A percentile compares a stretch with the other conserved stretches of the same genome.
Conservation (phyloP, 2,797 vertebrate species). For the Loris lydekkerianus region DNA sequence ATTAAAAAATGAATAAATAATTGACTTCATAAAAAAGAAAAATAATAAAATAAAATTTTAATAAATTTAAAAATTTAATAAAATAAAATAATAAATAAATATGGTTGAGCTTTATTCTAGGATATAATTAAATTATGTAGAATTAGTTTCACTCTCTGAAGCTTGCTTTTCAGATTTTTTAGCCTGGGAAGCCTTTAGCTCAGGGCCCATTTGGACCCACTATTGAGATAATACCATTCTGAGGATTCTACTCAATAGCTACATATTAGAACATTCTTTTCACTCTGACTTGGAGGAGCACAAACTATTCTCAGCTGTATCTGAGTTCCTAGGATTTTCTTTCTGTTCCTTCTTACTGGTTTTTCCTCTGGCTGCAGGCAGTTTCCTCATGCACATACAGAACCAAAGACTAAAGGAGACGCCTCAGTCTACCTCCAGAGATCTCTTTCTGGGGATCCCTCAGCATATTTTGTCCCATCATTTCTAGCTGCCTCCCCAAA, state of each 20-base stretch:
- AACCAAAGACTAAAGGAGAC: neutral
- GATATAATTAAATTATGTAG: conserved; percentile 11
- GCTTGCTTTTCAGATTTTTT: conserved; percentile 12
- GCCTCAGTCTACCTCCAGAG: neutral
- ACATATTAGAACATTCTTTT: conserved; percentile 20
- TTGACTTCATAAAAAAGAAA: too few species aligned
- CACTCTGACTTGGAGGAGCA: neutral
- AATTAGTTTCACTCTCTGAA: conserved; percentile 16
- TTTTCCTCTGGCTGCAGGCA: neutral
- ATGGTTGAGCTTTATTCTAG: neutral
- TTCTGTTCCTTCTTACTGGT: neutral
- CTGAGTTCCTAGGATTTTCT: neutral
- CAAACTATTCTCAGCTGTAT: neutral
- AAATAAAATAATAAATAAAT: neutral
- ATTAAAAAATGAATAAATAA: too few species aligned
- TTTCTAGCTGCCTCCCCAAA: neutral
- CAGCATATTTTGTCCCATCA: neutral
- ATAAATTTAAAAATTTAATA: too few species aligned
- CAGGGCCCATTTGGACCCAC: neutral
- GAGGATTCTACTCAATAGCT: neutral
- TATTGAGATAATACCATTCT: neutral
- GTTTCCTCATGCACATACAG: neutral
- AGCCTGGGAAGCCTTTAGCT: neutral
- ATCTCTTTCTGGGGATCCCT: neutral
- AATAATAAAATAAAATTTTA: too few species aligned